These are phyloP conservation scores for Heliconius himera DNA, from an alignment of 1,140 invertebrate species.

Conservation along the genomic window DNA sequence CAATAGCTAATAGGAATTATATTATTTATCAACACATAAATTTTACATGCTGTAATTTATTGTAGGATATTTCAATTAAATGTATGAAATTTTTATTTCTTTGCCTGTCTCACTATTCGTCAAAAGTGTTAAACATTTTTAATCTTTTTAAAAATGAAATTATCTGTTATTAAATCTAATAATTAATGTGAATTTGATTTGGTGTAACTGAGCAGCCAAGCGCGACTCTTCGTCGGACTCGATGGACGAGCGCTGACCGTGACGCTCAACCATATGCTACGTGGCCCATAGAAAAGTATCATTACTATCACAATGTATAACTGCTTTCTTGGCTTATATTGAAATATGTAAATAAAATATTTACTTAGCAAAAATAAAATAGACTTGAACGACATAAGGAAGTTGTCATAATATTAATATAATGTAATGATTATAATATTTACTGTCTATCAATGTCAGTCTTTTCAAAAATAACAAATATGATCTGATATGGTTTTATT, in stretches of 20 bases:
- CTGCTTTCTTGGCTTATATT: slow-evolving; percentile 25
- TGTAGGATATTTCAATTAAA: neutral
- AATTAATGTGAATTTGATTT: slow-evolving; percentile 9
- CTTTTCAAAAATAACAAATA: no score
- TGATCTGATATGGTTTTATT: no score
- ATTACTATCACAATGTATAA: slow-evolving; percentile 20
- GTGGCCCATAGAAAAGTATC: slow-evolving; percentile 49
- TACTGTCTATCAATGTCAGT: neutral
- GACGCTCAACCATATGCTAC: slow-evolving; percentile 63
- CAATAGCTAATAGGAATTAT: no score
- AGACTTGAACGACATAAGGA: neutral
- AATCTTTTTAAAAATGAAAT: slow-evolving; percentile 29
- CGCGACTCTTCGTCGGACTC: slow-evolving; percentile 49
- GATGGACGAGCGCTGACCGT: slow-evolving; percentile 61
- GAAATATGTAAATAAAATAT: neutral
- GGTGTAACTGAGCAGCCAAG: slow-evolving; percentile 36
- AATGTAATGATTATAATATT: neutral
- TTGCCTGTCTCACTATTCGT: no score
- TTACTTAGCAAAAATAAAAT: neutral
- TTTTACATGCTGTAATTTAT: no score
- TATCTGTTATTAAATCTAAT: slow-evolving; percentile 24
- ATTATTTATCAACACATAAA: no score
- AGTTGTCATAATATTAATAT: neutral
- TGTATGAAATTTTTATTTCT: neutral
- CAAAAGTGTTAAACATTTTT: neutral